Conservation (phyloP, 2,888 invertebrate species). For the Emmelina monodactyla region DNA sequence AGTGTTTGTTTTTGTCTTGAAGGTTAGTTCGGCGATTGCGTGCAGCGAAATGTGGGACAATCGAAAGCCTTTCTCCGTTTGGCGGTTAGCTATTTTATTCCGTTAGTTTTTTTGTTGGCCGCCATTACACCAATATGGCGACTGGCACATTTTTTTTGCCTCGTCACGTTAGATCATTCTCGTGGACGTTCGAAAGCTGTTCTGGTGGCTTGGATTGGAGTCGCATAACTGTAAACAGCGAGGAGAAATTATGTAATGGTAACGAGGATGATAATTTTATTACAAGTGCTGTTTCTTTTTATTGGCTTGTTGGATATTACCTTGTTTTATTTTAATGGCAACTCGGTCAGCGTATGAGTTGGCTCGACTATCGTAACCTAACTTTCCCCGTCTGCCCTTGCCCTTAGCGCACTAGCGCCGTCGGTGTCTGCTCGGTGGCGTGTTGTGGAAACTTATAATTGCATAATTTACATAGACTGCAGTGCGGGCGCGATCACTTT, state of each 20-base stretch:
- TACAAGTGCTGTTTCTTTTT: too few relatives aligned
- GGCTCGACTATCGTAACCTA: too few relatives aligned
- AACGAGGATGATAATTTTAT: too few relatives aligned
- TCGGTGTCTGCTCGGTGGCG: slow-evolving; percentile 7
- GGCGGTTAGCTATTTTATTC: slow-evolving; percentile 62
- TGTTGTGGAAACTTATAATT: slow-evolving; percentile 30
- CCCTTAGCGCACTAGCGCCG: slow-evolving; percentile 5
- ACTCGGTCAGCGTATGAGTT: too few relatives aligned
- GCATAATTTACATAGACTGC: slow-evolving; percentile 60
- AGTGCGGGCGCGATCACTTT: slow-evolving; percentile 44
- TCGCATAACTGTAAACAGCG: slow-evolving; percentile 50
- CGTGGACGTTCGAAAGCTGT: slow-evolving; percentile 58
- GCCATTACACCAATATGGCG: slow-evolving; percentile 59
- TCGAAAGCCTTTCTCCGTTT: slow-evolving; percentile 65
- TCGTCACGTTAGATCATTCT: slow-evolving; percentile 66
- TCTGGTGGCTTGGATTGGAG: slow-evolving; percentile 42
- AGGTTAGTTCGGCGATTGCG: slow-evolving; percentile 35
- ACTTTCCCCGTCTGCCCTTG: too few relatives aligned
- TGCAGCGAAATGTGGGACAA: slow-evolving; percentile 62
- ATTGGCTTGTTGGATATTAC: too few relatives aligned
- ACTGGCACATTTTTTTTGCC: slow-evolving; percentile 62
- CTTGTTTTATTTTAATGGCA: too few relatives aligned
- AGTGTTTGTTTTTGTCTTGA: slow-evolving; percentile 31
- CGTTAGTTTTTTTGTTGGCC: slow-evolving; percentile 64
- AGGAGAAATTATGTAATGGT: slow-evolving; percentile 52